Evolutionary conservation across 2,797 vertebrate genomes (phyloP).

Genomic region (Labroides dimidiatus): DNA sequence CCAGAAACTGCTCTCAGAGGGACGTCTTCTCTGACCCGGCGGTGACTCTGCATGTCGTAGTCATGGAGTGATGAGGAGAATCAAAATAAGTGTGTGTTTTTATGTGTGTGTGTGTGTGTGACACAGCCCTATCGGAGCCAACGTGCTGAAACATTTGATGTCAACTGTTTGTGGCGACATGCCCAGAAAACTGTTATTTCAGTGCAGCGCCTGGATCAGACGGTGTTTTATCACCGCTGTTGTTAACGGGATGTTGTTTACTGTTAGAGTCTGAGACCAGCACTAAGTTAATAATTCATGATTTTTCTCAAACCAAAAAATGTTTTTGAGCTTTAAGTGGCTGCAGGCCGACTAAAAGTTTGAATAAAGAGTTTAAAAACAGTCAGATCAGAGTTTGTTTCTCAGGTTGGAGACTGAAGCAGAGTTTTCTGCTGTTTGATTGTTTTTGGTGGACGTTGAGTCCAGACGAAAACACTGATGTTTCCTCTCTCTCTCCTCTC

Average conservation of each 20-base stretch:
- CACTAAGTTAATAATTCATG: not conserved
- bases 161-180: slow-evolving; percentile 37
- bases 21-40: slow-evolving; percentile 1
- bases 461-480: not conserved
- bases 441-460: too few species aligned
- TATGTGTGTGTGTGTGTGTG: not conserved
- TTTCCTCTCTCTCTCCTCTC: too few species aligned
- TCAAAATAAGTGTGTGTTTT: not conserved
- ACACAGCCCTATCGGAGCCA: slow-evolving; percentile 5
- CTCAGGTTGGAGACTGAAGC: too few species aligned
- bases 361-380: too few species aligned
- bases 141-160: slow-evolving; percentile 18
- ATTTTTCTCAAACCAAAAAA: not conserved
- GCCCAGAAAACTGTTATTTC: slow-evolving; percentile 28
- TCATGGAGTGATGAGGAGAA: not conserved
- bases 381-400: too few species aligned
- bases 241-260: not conserved
- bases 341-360: not conserved
- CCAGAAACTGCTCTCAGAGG: not conserved
- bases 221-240: not conserved
- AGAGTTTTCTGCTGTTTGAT: too few species aligned
- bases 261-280: not conserved
- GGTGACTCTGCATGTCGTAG: not conserved
- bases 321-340: not conserved
- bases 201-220: slow-evolving; percentile 12